Conservation (phyloP, 1,140 invertebrate species). For the Trachymyrmex cornetzi region DNA sequence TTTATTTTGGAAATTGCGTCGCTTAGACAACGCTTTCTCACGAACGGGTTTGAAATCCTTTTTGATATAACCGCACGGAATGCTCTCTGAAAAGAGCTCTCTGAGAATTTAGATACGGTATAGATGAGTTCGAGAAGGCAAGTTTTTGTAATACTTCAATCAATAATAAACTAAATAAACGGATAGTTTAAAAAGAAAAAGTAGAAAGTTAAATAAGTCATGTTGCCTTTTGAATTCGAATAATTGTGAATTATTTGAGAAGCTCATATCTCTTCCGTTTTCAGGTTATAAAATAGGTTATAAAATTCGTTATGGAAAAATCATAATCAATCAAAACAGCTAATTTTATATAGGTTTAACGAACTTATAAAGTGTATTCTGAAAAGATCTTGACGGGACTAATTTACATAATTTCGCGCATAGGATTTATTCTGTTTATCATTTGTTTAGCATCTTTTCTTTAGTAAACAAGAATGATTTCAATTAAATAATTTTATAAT, state of each 20-base stretch:
- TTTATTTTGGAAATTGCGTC: constrained; percentile 87
- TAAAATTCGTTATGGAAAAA: not conserved
- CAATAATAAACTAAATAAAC: constrained; percentile 1
- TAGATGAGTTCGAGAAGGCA: not conserved
- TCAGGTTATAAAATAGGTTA: not conserved
- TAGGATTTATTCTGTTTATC: constrained; percentile 1
- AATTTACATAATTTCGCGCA: not conserved
- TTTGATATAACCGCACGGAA: constrained; percentile 7
- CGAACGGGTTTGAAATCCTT: constrained; percentile 59
- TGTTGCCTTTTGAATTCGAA: not conserved
- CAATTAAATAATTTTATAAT: constrained; percentile 13
- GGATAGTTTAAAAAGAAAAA: not conserved
- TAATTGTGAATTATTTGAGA: not conserved
- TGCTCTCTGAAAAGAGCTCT: not conserved
- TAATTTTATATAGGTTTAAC: not conserved
- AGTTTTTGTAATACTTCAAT: not conserved
- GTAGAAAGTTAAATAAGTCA: not conserved
- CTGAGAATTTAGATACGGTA: constrained; percentile 8
- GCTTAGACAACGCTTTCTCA: constrained; percentile 76
- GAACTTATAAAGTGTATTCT: not conserved
- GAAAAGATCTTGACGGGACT: not conserved
- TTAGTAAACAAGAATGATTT: constrained; percentile 13
- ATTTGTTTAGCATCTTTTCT: not conserved
- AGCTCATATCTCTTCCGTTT: not conserved
- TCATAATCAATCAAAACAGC: not conserved